Base-by-base conservation (phyloP, 2,113 vertebrate species). In the Platichthys flesus region DNA sequence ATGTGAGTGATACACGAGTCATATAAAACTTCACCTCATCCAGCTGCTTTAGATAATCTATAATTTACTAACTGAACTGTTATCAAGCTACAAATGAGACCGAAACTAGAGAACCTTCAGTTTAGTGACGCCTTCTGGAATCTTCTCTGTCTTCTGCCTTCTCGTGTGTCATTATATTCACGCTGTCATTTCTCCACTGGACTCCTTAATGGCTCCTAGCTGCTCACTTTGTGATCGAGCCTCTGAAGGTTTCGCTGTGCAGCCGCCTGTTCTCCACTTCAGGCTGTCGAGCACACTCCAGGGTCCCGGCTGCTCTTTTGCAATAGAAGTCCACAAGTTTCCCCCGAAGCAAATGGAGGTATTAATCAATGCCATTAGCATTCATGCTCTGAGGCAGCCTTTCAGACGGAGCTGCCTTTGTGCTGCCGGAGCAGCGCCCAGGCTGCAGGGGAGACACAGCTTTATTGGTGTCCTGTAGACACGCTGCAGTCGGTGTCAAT, bases 321-420 rank as follows among this genome's bases (percentile, higher is more conserved):
- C 58, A 85, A 87, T 78, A 81, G 74, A 76, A 81, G 81, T 69
- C 80, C 82, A 78, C 67, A 67, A 71, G 82, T 84, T 76, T 85
- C 83, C 82, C 84, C 84, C 71, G 80, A 62, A 88, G 78, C 81
- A 89, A 84, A 83, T 73, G 47, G 87, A 81, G 75, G 77, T 86
- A 87, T 86, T 85, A 88, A 93, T 93, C 90, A 88, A 90, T 90
- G 37, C 89, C 76, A 93, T 94, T 93, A 93, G 86, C 81, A 90
- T 91, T 91, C 76, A 79, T 74, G 84, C 84, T 86, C 85, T 67
- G 74, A 85, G 86, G 78, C 82, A 49, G 85, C 80, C 89, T 78
- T 92, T 91, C 88, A 84, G 61, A 68, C 51, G 59, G 20, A 56
- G 78, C 82, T 71, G 85, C 78, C 69, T 91, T 67, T 81, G 79